These are phyloP conservation scores for Vireo altiloquus DNA, from an alignment of 2,113 vertebrate genomes.

Conservation along the genomic window DNA sequence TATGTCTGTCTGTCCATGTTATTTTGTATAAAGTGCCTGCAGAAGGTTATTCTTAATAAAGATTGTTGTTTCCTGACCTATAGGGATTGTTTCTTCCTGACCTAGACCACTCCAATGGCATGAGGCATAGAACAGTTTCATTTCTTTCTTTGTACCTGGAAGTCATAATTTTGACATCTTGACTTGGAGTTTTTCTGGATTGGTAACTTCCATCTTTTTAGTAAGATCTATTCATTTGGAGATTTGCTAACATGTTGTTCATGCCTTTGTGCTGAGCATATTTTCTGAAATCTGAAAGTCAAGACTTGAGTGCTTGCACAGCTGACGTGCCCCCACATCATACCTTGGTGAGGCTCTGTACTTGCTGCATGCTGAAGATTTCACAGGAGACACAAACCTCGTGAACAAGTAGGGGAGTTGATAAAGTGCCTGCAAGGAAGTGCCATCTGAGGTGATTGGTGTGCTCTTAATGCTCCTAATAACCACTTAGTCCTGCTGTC, in stretches of 20 bases:
- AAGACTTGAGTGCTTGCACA: neutral
- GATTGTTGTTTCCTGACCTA: neutral
- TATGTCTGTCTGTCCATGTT: neutral
- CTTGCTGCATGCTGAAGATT: neutral
- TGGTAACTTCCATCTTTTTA: neutral
- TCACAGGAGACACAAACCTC: neutral
- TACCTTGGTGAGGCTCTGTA: neutral
- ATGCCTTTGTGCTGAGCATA: neutral
- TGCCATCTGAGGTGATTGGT: neutral
- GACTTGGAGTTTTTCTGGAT: neutral
- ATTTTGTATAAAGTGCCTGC: neutral
- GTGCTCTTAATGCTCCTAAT: neutral
- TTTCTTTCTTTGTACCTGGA: neutral
- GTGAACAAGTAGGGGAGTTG: neutral
- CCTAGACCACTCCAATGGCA: neutral
- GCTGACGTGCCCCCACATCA: fast-evolving
- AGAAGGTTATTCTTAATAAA: neutral
- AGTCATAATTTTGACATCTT: neutral
- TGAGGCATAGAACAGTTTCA: neutral
- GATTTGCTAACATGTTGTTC: neutral
- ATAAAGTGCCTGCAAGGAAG: fast-evolving
- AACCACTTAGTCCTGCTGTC: neutral
- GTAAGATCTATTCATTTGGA: neutral
- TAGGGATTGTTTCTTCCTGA: neutral
- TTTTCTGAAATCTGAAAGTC: neutral